Percentiles rank a stretch among this genome's conserved stretches.
Conservation (phyloP, 2,888 invertebrate species). For the Hydrotaea cyrtoneurina region DNA sequence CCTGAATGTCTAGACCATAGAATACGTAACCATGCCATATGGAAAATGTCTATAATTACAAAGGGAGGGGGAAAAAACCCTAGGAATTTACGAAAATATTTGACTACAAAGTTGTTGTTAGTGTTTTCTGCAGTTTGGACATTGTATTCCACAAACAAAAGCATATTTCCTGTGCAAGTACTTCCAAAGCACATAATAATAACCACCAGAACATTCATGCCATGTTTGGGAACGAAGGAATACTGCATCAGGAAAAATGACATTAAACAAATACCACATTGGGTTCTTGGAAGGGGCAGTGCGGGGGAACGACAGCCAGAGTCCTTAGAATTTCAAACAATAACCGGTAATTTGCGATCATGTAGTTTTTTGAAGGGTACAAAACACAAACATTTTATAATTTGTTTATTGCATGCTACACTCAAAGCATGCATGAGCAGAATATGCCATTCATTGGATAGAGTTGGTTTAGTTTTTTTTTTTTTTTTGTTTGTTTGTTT, state of each 20-base stretch:
- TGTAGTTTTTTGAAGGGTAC: slow-evolving; percentile 51
- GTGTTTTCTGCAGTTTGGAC: background rate
- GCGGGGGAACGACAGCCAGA: background rate
- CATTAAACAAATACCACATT: slow-evolving; percentile 23
- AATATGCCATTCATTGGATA: background rate
- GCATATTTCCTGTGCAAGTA: slow-evolving; percentile 38
- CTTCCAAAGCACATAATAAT: slow-evolving; percentile 47
- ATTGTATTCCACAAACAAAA: background rate
- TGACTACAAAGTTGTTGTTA: slow-evolving; percentile 24
- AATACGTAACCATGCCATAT: background rate
- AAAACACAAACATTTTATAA: slow-evolving; percentile 59
- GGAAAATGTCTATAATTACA: background rate
- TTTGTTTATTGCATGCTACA: slow-evolving; percentile 70
- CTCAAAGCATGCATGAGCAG: background rate
- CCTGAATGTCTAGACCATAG: slow-evolving; percentile 53
- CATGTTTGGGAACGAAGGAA: background rate
- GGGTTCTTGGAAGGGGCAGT: background rate
- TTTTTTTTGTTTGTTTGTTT: too few species aligned
- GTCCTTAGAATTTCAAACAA: slow-evolving; percentile 36
- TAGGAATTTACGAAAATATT: slow-evolving; percentile 46
- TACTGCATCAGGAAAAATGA: slow-evolving; percentile 19
- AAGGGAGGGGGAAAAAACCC: background rate
- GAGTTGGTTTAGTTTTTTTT: background rate
- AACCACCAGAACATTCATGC: slow-evolving; percentile 13
- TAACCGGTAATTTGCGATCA: slow-evolving; percentile 65